phyloP scores from a whole-genome alignment of 2,888 invertebrate species.

The Lasioglossum pauxillum region DNA sequence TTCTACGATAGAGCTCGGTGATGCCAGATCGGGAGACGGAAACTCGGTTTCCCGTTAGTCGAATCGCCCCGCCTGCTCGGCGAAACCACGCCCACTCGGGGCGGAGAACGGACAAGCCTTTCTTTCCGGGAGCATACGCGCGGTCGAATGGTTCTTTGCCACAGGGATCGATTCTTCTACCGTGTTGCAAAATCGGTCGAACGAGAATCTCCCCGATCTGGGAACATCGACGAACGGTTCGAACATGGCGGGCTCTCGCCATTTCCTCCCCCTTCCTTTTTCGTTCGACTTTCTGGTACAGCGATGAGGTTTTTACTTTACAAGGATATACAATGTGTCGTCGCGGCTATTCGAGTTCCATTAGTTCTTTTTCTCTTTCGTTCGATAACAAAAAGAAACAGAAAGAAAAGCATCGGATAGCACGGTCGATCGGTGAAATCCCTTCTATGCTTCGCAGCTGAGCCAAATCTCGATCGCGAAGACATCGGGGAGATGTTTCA shows the following conservation, averaged over 20 bases:
- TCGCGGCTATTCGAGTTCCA: conserved; percentile 37
- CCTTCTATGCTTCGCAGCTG: neutral
- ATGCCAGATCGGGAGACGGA: conserved; percentile 32
- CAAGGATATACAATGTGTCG: conserved; percentile 52
- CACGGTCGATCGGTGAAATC: conserved; percentile 33
- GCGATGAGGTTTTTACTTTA: conserved; percentile 47
- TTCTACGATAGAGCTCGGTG: conserved; percentile 20
- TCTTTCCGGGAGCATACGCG: neutral
- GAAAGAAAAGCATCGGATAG: conserved; percentile 11
- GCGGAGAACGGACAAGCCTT: neutral
- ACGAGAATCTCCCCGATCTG: neutral
- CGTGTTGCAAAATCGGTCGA: neutral
- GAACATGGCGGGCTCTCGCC: neutral
- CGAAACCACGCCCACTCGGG: neutral
- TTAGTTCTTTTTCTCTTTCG: neutral
- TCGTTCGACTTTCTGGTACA: conserved; percentile 24
- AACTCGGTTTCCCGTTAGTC: neutral
- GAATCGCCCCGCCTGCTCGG: neutral
- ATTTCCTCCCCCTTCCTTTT: neutral
- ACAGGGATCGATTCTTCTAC: no score
- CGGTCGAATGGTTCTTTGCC: neutral
- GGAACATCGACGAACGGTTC: neutral
- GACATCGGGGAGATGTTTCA: neutral
- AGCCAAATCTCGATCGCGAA: neutral
- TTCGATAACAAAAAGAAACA: conserved; percentile 11